phyloP scores from a whole-genome alignment of 2,113 vertebrate species.

The Bagarius yarrelli region DNA sequence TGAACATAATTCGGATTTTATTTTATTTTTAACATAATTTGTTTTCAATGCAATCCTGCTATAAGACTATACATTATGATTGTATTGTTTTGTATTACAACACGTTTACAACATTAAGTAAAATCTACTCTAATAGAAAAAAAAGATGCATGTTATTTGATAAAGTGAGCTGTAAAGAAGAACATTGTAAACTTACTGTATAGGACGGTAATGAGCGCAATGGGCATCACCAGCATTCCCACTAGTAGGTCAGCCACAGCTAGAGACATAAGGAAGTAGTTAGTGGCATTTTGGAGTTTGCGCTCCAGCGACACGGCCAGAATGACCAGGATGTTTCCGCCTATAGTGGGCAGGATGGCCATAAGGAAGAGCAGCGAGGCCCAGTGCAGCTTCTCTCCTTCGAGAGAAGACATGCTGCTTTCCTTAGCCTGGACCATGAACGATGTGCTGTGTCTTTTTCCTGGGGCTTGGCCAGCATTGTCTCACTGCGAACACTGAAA shows the following conservation, averaged over 20 bases:
- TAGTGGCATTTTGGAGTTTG: constrained; percentile 94
- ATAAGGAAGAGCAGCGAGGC: constrained; percentile 83
- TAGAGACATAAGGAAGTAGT: constrained; percentile 96
- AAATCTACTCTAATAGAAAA: background rate
- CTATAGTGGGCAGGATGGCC: constrained; percentile 93
- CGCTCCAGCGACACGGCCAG: constrained; percentile 91
- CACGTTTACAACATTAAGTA: no score
- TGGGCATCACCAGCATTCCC: constrained; percentile 95
- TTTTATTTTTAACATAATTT: no score
- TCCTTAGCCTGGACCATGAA: constrained; percentile 51
- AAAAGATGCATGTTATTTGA: background rate
- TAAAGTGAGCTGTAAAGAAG: background rate
- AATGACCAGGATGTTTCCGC: constrained; percentile 95
- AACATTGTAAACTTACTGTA: constrained; percentile 75
- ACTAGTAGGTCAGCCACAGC: constrained; percentile 93
- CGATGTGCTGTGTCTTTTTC: constrained; percentile 69
- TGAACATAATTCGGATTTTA: no score
- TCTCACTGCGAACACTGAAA: constrained; percentile 70
- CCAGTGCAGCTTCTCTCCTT: constrained; percentile 74
- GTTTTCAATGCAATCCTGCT: background rate
- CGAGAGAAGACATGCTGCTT: constrained; percentile 62
- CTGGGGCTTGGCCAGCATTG: constrained; percentile 81
- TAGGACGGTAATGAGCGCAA: constrained; percentile 87
- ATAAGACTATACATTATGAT: background rate
- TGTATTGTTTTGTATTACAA: no score